phyloP scores from a whole-genome alignment of 2,113 vertebrate species.

The Phrynosoma blainvillii region DNA sequence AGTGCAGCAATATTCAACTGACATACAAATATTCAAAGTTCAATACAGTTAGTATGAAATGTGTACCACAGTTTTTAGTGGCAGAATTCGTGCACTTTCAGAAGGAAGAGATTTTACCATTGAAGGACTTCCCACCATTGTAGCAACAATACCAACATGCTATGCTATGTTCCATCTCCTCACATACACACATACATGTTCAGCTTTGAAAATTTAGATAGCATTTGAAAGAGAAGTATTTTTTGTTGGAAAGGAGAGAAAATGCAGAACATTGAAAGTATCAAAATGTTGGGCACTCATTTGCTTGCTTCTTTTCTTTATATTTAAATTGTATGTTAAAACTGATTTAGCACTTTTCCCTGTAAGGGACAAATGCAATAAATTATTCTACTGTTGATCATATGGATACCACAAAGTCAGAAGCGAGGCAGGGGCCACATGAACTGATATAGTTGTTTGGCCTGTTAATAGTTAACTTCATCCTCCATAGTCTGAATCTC shows the following conservation, averaged over 20 bases:
- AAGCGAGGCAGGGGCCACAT: not conserved
- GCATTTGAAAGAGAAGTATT: not conserved
- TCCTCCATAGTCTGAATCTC: conserved; percentile 48
- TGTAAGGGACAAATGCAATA: not conserved
- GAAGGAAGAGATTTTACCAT: not conserved
- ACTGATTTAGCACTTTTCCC: conserved; percentile 2
- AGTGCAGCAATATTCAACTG: not conserved
- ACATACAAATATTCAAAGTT: not conserved
- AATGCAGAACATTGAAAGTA: not conserved
- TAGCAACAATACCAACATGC: not conserved
- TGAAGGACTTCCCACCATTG: too few relatives aligned
- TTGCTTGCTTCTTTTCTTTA: not conserved
- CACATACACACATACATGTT: too few relatives aligned
- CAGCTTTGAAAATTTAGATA: not conserved
- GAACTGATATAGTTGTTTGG: not conserved
- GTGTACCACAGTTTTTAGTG: not conserved
- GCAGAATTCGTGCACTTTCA: not conserved
- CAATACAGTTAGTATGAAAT: too few relatives aligned
- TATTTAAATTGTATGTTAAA: not conserved
- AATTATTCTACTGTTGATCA: not conserved
- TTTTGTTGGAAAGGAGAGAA: not conserved
- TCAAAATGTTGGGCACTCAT: not conserved
- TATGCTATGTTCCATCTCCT: not conserved
- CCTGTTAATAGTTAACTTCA: conserved; percentile 46
- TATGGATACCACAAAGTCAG: not conserved